Evolutionary conservation across 2,797 vertebrate species (phyloP), one percentile per base, ranked within the genome.

Genomic region (Pantherophis vulpinus): DNA sequence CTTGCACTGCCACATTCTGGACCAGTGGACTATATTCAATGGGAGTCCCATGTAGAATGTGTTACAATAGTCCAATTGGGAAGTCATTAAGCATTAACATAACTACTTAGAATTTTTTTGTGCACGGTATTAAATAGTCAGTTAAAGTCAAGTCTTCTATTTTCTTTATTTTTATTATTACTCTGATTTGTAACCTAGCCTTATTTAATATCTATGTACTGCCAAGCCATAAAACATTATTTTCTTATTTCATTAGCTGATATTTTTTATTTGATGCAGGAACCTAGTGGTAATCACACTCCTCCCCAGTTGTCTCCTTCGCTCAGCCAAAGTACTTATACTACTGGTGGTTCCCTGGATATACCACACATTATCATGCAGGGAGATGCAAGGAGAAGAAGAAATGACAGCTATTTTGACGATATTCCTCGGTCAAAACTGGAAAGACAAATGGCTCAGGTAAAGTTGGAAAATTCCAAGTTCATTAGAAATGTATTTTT

Each of bases 311-410:
- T 99, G 97, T 99, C 99, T 97, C 99, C 99, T 93, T 99, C 99
- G 61, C 98, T 99, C 96, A 99, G 98, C 98, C 99, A 99, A 98
- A 98, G 98, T 96, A 99, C 98, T 97, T 99, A 99, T 98, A 98
- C 99, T 96, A 98, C 98, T 97, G 99, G 98, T 95, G 99, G 99
- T 97, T 99, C 99, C 95, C 98, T 99, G 97, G 99, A 99, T 99
- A 98, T 99, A 97, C 99, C 99, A 97, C 99, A 99, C 98, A 99
- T 99, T 98, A 99, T 99, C 98, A 99, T 99, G 99, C 99, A 99
- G 98, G 99, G 99, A 7, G 99, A 99, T 98, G 99, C 99, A 95
- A 98, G 99, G 97, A 99, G 99, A 97, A 98, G 99, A 98, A 99
- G 98, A 97, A 99, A 99, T 96, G 99, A 99, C 96, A 99, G 98